Evolutionary conservation across 2,797 vertebrate species (phyloP).

Genomic region (Pipistrellus nathusii): DNA sequence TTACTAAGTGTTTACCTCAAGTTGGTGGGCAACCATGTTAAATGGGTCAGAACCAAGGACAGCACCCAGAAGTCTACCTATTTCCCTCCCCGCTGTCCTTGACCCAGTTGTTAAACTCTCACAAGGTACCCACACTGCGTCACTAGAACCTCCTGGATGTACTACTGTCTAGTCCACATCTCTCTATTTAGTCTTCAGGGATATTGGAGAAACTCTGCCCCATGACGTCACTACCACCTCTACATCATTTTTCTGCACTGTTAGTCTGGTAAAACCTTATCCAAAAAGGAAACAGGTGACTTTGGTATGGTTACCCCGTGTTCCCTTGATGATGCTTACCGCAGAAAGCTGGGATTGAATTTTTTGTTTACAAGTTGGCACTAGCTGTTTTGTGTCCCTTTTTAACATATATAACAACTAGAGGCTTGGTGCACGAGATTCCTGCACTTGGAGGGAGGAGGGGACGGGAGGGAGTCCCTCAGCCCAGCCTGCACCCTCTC

Average conservation of each 20-base stretch:
- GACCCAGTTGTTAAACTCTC: not conserved
- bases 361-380: not conserved
- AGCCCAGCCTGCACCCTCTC: too few relatives aligned
- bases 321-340: not conserved
- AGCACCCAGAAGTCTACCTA: slow-evolving; percentile 38
- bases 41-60: slow-evolving; percentile 81
- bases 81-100: not conserved
- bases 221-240: not conserved
- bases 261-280: not conserved
- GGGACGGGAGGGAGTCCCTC: too few relatives aligned
- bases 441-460: too few relatives aligned
- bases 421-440: too few relatives aligned
- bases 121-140: not conserved
- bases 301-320: too few relatives aligned
- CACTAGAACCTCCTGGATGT: not conserved
- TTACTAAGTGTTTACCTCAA: not conserved
- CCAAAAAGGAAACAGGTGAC: not conserved
- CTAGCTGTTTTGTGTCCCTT: not conserved
- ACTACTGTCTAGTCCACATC: not conserved
- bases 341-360: not conserved
- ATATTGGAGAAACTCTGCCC: not conserved
- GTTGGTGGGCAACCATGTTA: not conserved
- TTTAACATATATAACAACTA: slow-evolving; percentile 7
- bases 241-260: not conserved
- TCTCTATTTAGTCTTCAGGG: not conserved